Evolutionary conservation across 2,113 vertebrate genomes (phyloP), one percentile per base, ranked within the genome.

Genomic region (Takifugu bimaculatus): DNA sequence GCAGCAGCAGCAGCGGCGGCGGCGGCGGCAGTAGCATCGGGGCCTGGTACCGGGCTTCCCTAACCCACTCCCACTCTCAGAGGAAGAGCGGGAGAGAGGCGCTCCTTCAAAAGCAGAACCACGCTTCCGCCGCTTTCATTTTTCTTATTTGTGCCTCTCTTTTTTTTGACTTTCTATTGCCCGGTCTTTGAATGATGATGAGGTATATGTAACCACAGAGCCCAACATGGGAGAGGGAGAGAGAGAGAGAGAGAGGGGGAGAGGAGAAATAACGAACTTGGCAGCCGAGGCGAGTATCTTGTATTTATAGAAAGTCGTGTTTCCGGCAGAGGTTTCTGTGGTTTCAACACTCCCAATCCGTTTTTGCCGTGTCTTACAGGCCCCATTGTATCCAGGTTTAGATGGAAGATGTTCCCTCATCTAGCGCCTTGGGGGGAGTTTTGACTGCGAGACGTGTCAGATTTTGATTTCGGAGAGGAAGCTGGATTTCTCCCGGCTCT

Each of bases 281-380:
- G 90, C 90, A 91, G 87, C 82, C 68, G 60, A 91, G 76, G 82
- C 80, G 79, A 87, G 83, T 80, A 74, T 80, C 85, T 81, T 68
- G 75, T 90, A 91, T 90, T 91, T 91, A 90, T 91, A 91, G 88
- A 83, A 86, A 89, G 87, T 90, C 88, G 87, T 91, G 88, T 90
- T 92, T 92, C 91, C 88, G 91, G 91, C 86, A 88, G 84, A 89
- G 88, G 88, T 91, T 90, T 89, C 87, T 84, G 85, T 79, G 82
- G 69, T 88, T 83, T 82, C 85, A 81, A 82, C 80, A 82, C 85
- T 86, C 84, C 74, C 85, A 90, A 90, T 91, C 88, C 88, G 66
- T 89, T 87, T 87, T 79, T 85, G 85, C 80, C 82, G 79, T 89
- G 75, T 88, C 86, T 91, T 87, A 82, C 77, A 77, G 83, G 82